Evolutionary conservation across 2,113 vertebrate genomes (phyloP).

Genomic region (Varanus salvator): DNA sequence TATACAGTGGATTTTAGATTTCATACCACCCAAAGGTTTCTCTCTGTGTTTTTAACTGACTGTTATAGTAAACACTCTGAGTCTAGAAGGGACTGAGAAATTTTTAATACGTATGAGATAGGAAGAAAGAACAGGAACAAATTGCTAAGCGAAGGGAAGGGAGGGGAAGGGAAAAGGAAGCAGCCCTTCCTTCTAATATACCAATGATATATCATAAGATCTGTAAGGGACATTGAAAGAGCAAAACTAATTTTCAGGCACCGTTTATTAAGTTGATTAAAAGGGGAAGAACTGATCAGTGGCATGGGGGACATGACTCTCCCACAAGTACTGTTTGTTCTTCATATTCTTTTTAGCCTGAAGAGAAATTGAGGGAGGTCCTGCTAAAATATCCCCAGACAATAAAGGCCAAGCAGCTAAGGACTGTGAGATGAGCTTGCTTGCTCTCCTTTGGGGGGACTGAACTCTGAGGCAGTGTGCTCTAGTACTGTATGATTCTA

Average conservation of each 20-base stretch:
- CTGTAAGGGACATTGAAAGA: background rate
- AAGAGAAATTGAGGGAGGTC: background rate
- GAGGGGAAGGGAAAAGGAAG: background rate
- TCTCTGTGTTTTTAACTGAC: no score
- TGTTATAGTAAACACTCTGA: background rate
- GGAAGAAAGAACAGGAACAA: background rate
- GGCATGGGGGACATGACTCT: background rate
- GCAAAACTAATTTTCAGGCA: background rate
- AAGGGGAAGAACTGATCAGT: background rate
- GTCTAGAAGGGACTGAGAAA: background rate
- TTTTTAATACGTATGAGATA: background rate
- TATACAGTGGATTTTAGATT: background rate
- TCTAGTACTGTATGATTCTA: background rate
- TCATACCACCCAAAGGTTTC: no score
- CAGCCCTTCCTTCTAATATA: background rate
- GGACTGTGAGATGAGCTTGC: background rate
- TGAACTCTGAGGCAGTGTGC: background rate
- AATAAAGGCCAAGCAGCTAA: background rate
- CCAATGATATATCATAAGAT: background rate
- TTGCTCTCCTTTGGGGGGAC: background rate
- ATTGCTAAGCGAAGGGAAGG: no score
- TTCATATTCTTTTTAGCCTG: background rate
- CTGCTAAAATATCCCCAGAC: background rate
- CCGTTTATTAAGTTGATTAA: background rate
- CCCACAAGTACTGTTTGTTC: background rate